Conservation (phyloP, 2,888 invertebrate genomes). For the Calameuta pallipes region DNA sequence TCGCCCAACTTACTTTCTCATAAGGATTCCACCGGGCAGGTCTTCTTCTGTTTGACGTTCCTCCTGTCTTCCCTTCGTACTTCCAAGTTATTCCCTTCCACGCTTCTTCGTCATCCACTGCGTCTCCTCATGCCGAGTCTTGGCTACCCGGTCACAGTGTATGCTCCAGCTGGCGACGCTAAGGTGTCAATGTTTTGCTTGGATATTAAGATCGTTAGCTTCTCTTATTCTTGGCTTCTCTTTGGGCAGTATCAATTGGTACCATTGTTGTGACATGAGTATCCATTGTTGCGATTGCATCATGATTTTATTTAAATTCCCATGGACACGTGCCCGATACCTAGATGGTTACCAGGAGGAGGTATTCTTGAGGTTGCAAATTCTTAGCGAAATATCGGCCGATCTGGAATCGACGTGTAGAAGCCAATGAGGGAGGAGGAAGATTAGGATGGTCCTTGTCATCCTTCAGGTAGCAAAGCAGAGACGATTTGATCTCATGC, state of each 20-base stretch:
- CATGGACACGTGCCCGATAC: background rate
- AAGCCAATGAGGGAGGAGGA: background rate
- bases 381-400: background rate
- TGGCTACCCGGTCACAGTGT: background rate
- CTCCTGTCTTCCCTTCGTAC: constrained; percentile 21
- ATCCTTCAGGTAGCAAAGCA: background rate
- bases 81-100: constrained; percentile 1
- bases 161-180: constrained; percentile 24
- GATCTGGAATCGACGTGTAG: background rate
- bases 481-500: constrained; percentile 51
- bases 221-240: background rate
- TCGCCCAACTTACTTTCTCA: constrained; percentile 58
- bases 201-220: constrained; percentile 48
- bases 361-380: background rate
- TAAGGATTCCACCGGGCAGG: constrained; percentile 49
- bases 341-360: background rate
- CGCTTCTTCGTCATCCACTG: background rate
- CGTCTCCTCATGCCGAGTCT: background rate
- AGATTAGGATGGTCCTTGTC: background rate
- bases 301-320: background rate
- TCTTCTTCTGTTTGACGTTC: constrained; percentile 54
- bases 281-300: background rate
- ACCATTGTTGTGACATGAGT: background rate
- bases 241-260: background rate
- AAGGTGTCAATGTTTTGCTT: constrained; percentile 63